These are phyloP conservation scores for Gymnoscelis rufifasciata DNA, from an alignment of 2,888 invertebrate species.

Conservation along the genomic window DNA sequence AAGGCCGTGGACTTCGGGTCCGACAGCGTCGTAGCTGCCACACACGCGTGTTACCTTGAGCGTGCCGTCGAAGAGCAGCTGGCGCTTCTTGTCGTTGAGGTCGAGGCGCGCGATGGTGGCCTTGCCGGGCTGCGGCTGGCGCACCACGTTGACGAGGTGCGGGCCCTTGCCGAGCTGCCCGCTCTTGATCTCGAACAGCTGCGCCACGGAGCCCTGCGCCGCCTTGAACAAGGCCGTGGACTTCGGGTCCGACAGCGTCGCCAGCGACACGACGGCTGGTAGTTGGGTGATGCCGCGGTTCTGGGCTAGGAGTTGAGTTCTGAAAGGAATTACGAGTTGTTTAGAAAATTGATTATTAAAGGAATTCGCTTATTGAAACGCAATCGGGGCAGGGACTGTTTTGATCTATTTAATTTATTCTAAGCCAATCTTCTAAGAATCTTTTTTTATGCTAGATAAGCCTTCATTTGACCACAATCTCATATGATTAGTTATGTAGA, in stretches of 20 bases:
- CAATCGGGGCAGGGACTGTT: no score
- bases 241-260: conserved; percentile 53
- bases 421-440: no score
- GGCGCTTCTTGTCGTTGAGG: conserved; percentile 49
- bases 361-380: no score
- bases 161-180: conserved; percentile 62
- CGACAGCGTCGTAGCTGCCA: conserved; percentile 57
- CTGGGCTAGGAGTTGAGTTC: conserved; percentile 51
- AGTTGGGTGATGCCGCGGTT: conserved; percentile 40
- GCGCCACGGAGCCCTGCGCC: conserved; percentile 55
- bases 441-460: no score
- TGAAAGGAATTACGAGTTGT: conserved; percentile 23
- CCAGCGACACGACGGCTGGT: conserved; percentile 60
- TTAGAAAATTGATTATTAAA: background rate
- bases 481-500: no score
- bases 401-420: no score
- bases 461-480: no score
- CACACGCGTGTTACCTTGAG: conserved; percentile 46
- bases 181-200: conserved; percentile 66
- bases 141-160: conserved; percentile 65
- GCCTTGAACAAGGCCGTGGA: conserved; percentile 51
- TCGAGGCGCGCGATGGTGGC: conserved; percentile 46
- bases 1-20: conserved; percentile 47
- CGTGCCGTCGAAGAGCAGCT: conserved; percentile 36
- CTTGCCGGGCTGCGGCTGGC: conserved; percentile 57